Percentiles rank a stretch among this genome's conserved stretches.
These are phyloP conservation scores for Meteorus cinctellus DNA, from an alignment of 2,888 invertebrate species.

Conservation along the genomic window DNA sequence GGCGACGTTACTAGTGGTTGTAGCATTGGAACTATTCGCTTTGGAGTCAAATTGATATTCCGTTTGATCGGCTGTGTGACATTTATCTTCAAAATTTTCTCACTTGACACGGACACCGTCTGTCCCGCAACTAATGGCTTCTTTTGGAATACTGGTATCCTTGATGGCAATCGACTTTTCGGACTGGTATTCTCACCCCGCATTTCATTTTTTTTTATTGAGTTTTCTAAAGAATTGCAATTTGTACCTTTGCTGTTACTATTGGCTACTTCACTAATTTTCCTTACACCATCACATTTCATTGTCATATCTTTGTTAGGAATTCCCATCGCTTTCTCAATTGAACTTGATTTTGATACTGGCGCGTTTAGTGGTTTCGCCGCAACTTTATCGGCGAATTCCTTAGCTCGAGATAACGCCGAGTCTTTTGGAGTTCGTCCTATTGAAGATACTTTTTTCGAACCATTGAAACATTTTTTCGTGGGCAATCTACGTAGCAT, in stretches of 20 bases:
- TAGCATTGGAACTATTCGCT: conserved; percentile 36
- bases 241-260: not conserved
- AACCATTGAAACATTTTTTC: conserved; percentile 53
- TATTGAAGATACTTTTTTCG: conserved; percentile 50
- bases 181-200: conserved; percentile 28
- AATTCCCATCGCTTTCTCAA: not conserved
- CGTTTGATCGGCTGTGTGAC: conserved; percentile 39
- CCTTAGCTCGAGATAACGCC: conserved; percentile 51
- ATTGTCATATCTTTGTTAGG: not conserved
- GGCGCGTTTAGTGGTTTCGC: conserved; percentile 41
- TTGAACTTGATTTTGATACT: not conserved
- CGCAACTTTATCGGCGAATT: conserved; percentile 46
- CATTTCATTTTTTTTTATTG: not conserved
- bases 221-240: conserved; percentile 19
- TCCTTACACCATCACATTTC: not conserved
- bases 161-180: conserved; percentile 54
- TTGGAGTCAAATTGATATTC: not conserved
- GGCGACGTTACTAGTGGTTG: conserved; percentile 36
- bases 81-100: conserved; percentile 46
- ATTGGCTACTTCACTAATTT: not conserved
- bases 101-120: conserved; percentile 45
- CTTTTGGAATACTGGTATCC: conserved; percentile 61
- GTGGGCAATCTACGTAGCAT: conserved; percentile 58
- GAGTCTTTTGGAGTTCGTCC: conserved; percentile 50
- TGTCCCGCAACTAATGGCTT: conserved; percentile 51